Percentiles rank a stretch among this genome's conserved stretches.
Evolutionary conservation across 2,888 invertebrate genomes (phyloP).

Genomic region (Thymelicus lineola): DNA sequence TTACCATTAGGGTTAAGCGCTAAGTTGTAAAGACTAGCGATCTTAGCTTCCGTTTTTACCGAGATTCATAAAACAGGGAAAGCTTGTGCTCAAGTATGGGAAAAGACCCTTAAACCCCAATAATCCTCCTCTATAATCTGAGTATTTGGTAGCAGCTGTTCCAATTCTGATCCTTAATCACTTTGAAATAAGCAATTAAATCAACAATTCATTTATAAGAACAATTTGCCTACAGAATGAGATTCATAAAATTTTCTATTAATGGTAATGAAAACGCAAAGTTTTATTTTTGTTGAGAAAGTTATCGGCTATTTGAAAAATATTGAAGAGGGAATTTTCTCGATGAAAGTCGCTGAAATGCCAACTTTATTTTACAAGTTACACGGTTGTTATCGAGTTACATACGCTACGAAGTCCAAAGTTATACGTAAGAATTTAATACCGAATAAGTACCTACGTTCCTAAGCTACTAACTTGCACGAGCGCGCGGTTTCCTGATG

Average conservation of each 20-base stretch:
- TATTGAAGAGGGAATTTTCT: background rate
- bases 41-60: too few relatives aligned
- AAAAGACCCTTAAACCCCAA: background rate
- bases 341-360: background rate
- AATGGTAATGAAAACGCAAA: background rate
- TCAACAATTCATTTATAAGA: slow-evolving; percentile 5
- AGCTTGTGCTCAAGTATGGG: background rate
- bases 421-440: too few relatives aligned
- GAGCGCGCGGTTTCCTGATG: too few relatives aligned
- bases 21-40: too few relatives aligned
- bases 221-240: background rate
- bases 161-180: background rate
- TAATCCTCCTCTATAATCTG: background rate
- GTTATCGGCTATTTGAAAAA: background rate
- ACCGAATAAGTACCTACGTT: too few relatives aligned
- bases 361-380: background rate
- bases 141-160: slow-evolving; percentile 9
- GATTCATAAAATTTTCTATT: background rate
- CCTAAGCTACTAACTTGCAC: too few relatives aligned
- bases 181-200: slow-evolving; percentile 3
- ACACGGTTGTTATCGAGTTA: background rate
- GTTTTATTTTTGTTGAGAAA: slow-evolving; percentile 7
- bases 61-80: too few relatives aligned
- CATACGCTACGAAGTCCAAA: too few relatives aligned
- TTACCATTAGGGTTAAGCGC: too few relatives aligned